These are phyloP conservation scores for Holothuria glaberrima DNA, from an alignment of 35 echinoderm and acorn worm genomes.

Conservation along the genomic window DNA sequence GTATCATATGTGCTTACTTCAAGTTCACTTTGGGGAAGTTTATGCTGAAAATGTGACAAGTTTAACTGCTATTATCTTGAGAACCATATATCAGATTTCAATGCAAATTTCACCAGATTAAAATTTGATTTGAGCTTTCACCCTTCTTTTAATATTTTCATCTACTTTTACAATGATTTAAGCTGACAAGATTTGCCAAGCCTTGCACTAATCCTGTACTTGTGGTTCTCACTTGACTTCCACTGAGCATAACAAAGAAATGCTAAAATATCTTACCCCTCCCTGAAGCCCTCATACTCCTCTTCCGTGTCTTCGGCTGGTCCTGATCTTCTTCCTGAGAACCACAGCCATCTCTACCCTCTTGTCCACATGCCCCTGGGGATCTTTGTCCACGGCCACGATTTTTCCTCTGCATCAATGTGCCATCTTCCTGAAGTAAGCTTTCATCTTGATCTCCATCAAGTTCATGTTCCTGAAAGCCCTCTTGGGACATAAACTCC, in stretches of 20 bases:
- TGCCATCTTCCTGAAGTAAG: background rate
- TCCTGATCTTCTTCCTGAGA: conserved; percentile 7
- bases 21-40: too few species aligned
- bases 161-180: too few species aligned
- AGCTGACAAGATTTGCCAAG: too few species aligned
- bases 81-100: too few species aligned
- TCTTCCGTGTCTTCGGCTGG: conserved; percentile 13
- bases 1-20: too few species aligned
- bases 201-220: too few species aligned
- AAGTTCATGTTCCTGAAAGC: background rate
- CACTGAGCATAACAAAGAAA: background rate
- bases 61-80: too few species aligned
- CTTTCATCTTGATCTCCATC: background rate
- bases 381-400: background rate
- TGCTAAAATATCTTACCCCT: background rate
- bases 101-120: too few species aligned
- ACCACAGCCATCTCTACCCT: background rate
- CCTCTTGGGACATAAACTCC: conserved; percentile 1
- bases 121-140: too few species aligned
- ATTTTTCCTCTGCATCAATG: conserved; percentile 11
- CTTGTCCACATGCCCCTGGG: background rate
- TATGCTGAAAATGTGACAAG: too few species aligned
- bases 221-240: too few species aligned
- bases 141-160: too few species aligned
- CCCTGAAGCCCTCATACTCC: conserved; percentile 39